Evolutionary conservation across 2,113 vertebrate species (phyloP).

Genomic region (Triplophysa siluroides): DNA sequence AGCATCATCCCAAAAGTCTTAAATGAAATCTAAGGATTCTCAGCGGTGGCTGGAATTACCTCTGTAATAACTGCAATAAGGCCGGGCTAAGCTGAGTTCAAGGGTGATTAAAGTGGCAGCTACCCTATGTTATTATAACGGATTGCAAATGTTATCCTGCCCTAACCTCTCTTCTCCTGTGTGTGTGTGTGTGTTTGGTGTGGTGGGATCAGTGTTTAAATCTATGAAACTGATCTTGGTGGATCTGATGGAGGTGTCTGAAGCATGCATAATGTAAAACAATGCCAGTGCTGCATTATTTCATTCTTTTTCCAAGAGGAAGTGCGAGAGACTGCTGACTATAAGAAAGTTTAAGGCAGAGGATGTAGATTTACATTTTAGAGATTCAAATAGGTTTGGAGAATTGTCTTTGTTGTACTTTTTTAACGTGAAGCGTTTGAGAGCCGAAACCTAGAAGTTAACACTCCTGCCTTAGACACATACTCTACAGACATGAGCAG

Average conservation of each 20-base stretch:
- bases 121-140: constrained; percentile 56
- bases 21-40: constrained; percentile 76
- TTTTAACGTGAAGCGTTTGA: not conserved
- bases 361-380: constrained; percentile 22
- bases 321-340: constrained; percentile 11
- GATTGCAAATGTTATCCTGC: constrained; percentile 59
- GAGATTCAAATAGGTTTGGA: constrained; percentile 6
- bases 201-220: constrained; percentile 26
- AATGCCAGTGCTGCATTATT: constrained; percentile 5
- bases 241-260: constrained; percentile 16
- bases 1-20: constrained; percentile 74
- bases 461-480: not conserved
- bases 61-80: constrained; percentile 64
- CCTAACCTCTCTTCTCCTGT: constrained; percentile 34
- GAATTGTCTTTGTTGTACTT: constrained; percentile 2
- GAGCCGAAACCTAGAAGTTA: constrained; percentile 1
- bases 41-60: constrained; percentile 77
- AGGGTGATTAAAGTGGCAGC: constrained; percentile 56
- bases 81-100: constrained; percentile 56
- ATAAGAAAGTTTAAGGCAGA: not conserved
- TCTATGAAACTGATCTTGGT: constrained; percentile 23
- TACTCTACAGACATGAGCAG: not conserved
- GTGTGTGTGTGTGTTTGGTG: not conserved
- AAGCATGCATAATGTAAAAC: constrained; percentile 24
- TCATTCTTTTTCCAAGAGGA: not conserved